Conservation (phyloP, 2,113 vertebrate species). For the Tetrax tetrax region DNA sequence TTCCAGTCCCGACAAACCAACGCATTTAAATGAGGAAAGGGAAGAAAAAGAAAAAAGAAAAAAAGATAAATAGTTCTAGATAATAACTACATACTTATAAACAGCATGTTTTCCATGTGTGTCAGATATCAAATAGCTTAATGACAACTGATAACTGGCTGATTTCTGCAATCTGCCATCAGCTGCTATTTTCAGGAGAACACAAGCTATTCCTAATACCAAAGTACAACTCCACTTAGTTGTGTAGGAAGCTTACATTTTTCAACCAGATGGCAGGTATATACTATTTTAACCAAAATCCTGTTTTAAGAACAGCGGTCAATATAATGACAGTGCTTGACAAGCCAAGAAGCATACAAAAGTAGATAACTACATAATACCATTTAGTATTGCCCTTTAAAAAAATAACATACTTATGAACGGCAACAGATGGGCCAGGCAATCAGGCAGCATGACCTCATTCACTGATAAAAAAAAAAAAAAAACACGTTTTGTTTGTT, state of each 20-base stretch:
- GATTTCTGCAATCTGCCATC: constrained; percentile 74
- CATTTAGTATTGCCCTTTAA: constrained; percentile 40
- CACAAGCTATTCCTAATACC: constrained; percentile 58
- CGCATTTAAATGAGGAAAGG: not conserved
- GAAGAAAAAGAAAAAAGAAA: not conserved
- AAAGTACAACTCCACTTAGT: constrained; percentile 31
- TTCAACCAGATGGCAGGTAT: constrained; percentile 69
- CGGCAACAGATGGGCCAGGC: constrained; percentile 46
- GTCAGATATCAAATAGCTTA: constrained; percentile 58
- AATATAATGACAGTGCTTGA: constrained; percentile 46
- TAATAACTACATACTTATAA: constrained; percentile 32
- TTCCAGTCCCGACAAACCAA: not conserved
- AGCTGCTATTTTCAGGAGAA: constrained; percentile 72
- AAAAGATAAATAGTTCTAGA: not conserved
- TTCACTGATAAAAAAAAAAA: not conserved
- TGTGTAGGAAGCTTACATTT: constrained; percentile 68
- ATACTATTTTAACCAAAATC: constrained; percentile 63
- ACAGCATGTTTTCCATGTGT: constrained; percentile 34
- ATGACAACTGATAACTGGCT: constrained; percentile 67
- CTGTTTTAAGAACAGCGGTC: constrained; percentile 50
- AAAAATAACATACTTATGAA: constrained; percentile 28
- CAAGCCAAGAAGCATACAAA: constrained; percentile 31
- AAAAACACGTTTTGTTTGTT: not conserved
- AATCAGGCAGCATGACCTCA: constrained; percentile 41
- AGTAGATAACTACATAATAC: constrained; percentile 24